Evolutionary conservation across 2,113 vertebrate species (phyloP).

Genomic region (Willisornis vidua): DNA sequence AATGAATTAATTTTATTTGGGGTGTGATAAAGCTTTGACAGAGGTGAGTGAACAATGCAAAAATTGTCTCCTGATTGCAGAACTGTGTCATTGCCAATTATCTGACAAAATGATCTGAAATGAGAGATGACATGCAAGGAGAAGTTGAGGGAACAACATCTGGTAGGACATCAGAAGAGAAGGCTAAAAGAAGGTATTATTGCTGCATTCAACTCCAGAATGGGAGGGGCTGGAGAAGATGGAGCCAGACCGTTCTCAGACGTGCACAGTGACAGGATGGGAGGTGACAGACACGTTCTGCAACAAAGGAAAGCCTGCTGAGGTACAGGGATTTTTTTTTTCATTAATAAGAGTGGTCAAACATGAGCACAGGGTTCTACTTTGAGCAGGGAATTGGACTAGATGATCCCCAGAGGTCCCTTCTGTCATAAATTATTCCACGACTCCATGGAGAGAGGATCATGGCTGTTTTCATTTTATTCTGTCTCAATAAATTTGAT

Average conservation of each 20-base stretch:
- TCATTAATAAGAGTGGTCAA: not conserved
- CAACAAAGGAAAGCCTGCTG: not conserved
- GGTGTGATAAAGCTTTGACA: not conserved
- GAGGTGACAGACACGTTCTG: not conserved
- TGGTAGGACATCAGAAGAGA: not conserved
- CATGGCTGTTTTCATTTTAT: not conserved
- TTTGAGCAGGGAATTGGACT: not conserved
- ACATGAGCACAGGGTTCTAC: not conserved
- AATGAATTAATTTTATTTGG: not conserved
- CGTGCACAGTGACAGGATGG: not conserved
- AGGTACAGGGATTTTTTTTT: not conserved
- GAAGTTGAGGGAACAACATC: not conserved
- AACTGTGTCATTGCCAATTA: not conserved
- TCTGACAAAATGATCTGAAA: not conserved
- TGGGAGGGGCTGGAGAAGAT: not conserved
- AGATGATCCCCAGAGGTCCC: not conserved
- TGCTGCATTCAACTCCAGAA: not conserved
- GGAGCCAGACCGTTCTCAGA: not conserved
- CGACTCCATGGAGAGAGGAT: not conserved
- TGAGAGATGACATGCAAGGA: not conserved
- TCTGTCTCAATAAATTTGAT: not conserved
- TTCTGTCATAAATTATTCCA: not conserved
- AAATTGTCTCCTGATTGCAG: not conserved
- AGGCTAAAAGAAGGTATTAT: not conserved
- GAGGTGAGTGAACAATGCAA: not conserved